A percentile compares a stretch with the other conserved stretches of the same genome.
Conservation (phyloP, 1,140 invertebrate genomes). For the Cataglyphis hispanica region DNA sequence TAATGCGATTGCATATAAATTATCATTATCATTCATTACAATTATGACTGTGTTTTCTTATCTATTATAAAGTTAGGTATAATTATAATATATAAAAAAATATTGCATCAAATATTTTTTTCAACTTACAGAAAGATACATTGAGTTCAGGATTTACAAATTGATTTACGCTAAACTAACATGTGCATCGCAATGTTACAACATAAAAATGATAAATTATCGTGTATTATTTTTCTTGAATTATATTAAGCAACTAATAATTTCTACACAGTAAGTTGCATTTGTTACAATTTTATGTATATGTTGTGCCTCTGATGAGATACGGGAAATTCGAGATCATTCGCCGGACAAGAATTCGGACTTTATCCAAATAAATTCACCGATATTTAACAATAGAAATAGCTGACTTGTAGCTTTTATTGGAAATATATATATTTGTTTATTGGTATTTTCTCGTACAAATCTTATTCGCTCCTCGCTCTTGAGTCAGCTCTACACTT, state of each 20-base stretch:
- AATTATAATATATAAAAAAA: slow-evolving; percentile 36
- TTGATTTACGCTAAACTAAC: background rate
- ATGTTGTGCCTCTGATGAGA: no score
- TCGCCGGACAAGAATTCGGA: no score
- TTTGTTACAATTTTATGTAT: no score
- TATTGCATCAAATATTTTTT: background rate
- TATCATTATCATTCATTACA: slow-evolving; percentile 56
- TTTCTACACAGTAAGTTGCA: no score
- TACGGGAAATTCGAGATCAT: no score
- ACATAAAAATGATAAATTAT: background rate
- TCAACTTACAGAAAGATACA: background rate
- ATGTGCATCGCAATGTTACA: background rate
- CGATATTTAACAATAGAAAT: no score
- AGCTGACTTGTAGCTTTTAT: no score
- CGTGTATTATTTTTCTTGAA: background rate
- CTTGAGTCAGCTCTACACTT: no score
- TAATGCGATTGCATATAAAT: slow-evolving; percentile 49
- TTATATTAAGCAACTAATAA: background rate
- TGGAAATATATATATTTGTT: no score
- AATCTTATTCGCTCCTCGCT: no score
- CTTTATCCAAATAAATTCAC: no score
- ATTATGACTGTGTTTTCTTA: slow-evolving; percentile 66
- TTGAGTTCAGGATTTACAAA: background rate
- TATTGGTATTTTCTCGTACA: no score
- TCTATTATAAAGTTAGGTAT: slow-evolving; percentile 64